phyloP scores from a whole-genome alignment of 2,113 vertebrate species.

The Rhinolophus ferrumequinum region DNA sequence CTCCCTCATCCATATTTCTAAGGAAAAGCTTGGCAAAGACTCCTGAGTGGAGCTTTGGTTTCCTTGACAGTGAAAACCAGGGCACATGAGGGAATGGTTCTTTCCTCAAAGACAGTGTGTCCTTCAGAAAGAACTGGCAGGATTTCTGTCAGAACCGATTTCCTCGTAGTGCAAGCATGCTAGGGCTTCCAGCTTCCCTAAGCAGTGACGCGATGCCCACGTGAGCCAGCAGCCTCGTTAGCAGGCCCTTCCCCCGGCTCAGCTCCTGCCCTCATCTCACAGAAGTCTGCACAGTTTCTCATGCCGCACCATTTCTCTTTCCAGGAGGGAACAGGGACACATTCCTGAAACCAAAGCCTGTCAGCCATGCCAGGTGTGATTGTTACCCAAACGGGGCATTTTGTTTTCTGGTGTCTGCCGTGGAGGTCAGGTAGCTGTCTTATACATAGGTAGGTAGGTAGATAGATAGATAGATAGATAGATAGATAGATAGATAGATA shows the following conservation, averaged over 20 bases:
- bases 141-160: not conserved
- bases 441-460: too few species aligned
- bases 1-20: slow-evolving; percentile 49
- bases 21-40: slow-evolving; percentile 54
- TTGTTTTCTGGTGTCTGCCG: not conserved
- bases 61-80: not conserved
- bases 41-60: not conserved
- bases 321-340: not conserved
- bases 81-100: not conserved
- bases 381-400: not conserved
- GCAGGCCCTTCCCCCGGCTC: not conserved
- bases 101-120: not conserved
- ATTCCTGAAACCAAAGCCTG: not conserved
- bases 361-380: not conserved
- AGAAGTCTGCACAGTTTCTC: not conserved
- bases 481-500: too few species aligned
- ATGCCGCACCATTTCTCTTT: not conserved
- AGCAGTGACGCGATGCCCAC: not conserved
- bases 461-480: too few species aligned
- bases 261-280: not conserved
- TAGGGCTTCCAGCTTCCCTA: not conserved
- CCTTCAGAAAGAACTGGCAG: not conserved
- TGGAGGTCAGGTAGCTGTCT: not conserved
- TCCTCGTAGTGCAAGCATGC: not conserved
- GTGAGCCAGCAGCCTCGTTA: rapidly evolving